A percentile compares a stretch with the other conserved stretches of the same genome.
These are phyloP conservation scores for Aphelenchoides avenae DNA, from an alignment of 1,140 invertebrate species.

Conservation along the genomic window DNA sequence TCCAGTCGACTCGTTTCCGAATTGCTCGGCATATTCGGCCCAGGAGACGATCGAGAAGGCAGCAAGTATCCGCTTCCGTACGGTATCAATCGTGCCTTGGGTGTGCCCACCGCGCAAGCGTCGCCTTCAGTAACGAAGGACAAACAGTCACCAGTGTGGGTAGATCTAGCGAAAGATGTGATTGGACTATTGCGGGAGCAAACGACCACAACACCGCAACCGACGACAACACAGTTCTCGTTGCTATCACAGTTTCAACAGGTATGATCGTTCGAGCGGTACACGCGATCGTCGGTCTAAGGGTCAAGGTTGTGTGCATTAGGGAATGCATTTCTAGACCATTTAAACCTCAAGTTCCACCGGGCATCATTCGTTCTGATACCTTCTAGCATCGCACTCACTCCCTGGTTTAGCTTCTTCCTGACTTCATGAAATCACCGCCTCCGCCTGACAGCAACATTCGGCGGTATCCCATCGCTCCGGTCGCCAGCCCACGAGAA, in stretches of 20 bases:
- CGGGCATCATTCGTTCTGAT: slow-evolving; percentile 7
- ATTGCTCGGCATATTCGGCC: no score
- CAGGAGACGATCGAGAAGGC: no score
- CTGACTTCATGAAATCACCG: slow-evolving; percentile 21
- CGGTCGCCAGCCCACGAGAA: slow-evolving; percentile 1
- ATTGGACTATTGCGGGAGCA: slow-evolving; percentile 14
- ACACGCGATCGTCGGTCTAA: not conserved
- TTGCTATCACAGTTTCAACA: slow-evolving; percentile 9
- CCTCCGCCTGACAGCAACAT: slow-evolving; percentile 10
- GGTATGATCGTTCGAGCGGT: slow-evolving; percentile 7
- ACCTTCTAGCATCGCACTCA: not conserved
- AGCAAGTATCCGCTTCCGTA: no score
- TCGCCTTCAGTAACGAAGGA: no score
- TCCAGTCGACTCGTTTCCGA: no score
- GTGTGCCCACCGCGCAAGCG: no score
- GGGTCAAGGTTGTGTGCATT: not conserved
- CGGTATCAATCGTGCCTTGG: no score
- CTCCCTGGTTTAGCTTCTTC: slow-evolving; percentile 8
- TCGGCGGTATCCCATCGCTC: slow-evolving; percentile 4
- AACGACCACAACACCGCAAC: slow-evolving; percentile 19
- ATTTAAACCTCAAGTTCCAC: not conserved
- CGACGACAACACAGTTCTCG: slow-evolving; percentile 12
- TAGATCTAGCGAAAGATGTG: slow-evolving; percentile 22
- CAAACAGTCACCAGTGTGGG: no score
- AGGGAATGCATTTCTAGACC: not conserved